These are phyloP conservation scores for Parochlus steinenii DNA, from an alignment of 2,888 invertebrate species.

Conservation along the genomic window DNA sequence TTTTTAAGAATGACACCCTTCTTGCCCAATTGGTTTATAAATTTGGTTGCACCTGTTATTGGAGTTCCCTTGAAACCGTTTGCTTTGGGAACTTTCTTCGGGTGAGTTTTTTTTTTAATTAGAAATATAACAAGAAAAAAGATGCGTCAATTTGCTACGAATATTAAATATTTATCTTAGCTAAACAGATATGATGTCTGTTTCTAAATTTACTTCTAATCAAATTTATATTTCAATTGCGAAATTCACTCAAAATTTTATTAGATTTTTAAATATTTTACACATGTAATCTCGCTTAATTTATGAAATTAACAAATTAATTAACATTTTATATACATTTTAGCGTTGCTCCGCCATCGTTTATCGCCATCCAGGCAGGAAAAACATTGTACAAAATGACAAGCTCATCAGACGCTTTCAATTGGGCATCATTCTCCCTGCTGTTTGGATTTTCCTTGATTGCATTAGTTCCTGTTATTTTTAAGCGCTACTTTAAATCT, in stretches of 20 bases:
- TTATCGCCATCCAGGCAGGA: slow-evolving; percentile 95
- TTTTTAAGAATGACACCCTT: slow-evolving; percentile 95
- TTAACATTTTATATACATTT: slow-evolving; percentile 16
- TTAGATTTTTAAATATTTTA: not conserved
- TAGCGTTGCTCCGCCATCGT: slow-evolving; percentile 89
- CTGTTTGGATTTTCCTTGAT: slow-evolving; percentile 63
- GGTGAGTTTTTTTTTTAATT: slow-evolving; percentile 34
- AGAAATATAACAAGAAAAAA: not conserved
- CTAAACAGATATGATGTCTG: no score
- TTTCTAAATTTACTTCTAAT: not conserved
- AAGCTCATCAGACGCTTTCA: slow-evolving; percentile 73
- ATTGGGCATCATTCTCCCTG: slow-evolving; percentile 68
- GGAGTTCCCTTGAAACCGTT: slow-evolving; percentile 88
- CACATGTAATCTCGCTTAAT: not conserved
- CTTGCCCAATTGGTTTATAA: slow-evolving; percentile 98
- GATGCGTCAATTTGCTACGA: not conserved
- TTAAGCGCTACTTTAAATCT: slow-evolving; percentile 61
- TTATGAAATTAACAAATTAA: not conserved
- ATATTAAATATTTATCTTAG: not conserved
- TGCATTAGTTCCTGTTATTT: slow-evolving; percentile 73
- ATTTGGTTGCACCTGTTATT: slow-evolving; percentile 89
- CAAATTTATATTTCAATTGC: not conserved
- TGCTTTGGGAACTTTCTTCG: slow-evolving; percentile 84
- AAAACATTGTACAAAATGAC: slow-evolving; percentile 88
- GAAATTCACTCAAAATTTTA: not conserved